phyloP scores from a whole-genome alignment of 2,113 vertebrate species.

The Cichladusa arquata region DNA sequence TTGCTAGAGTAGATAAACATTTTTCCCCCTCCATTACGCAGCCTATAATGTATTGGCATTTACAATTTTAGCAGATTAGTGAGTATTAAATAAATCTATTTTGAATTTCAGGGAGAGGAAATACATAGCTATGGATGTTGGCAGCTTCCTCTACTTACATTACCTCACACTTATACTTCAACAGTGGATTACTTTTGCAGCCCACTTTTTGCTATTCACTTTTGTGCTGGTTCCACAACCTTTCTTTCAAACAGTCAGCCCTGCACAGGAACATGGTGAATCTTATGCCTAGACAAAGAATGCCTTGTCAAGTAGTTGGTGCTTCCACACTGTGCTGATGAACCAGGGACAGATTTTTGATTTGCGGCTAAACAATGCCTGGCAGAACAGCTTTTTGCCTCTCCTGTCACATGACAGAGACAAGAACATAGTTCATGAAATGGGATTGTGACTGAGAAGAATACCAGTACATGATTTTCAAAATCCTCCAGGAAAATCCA shows the following conservation, averaged over 20 bases:
- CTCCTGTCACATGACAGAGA: background rate
- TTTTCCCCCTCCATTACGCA: background rate
- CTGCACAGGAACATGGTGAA: background rate
- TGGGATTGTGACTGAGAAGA: background rate
- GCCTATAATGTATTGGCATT: background rate
- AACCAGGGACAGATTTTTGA: background rate
- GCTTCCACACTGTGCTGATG: background rate
- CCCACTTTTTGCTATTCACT: background rate
- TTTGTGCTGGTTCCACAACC: background rate
- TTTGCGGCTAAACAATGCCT: background rate
- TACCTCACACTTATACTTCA: background rate
- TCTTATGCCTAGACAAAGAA: background rate
- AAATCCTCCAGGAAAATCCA: background rate
- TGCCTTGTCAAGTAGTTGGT: background rate
- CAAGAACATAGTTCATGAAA: background rate
- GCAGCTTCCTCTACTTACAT: background rate
- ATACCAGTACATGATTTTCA: background rate
- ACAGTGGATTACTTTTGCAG: background rate
- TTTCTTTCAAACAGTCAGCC: background rate
- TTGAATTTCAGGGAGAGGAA: background rate
- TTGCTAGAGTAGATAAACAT: background rate
- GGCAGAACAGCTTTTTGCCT: background rate
- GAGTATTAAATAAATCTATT: background rate
- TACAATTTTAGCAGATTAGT: background rate
- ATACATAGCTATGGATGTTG: background rate